A percentile compares a stretch with the other conserved stretches of the same genome.
These are phyloP conservation scores for Acromyrmex echinatior DNA, from an alignment of 1,140 invertebrate species.

Conservation along the genomic window DNA sequence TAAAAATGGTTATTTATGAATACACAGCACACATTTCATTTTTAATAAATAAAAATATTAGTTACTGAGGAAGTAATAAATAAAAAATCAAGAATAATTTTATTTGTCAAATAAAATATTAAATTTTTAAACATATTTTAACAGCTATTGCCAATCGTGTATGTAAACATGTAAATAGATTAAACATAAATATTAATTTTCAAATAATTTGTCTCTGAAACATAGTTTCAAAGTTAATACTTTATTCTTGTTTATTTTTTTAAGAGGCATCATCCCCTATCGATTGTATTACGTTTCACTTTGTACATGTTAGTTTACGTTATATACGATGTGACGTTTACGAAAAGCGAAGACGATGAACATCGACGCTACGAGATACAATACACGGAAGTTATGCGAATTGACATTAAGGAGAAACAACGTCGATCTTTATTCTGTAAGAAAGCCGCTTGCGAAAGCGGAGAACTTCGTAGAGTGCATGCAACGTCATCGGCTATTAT, in stretches of 20 bases:
- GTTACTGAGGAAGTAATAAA: background rate
- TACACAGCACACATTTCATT: background rate
- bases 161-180: background rate
- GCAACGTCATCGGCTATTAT: conserved; percentile 39
- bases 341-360: conserved; percentile 41
- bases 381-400: conserved; percentile 53
- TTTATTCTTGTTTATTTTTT: background rate
- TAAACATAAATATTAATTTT: background rate
- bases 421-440: conserved; percentile 46
- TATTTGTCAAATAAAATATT: background rate
- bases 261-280: background rate
- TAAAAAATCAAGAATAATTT: background rate
- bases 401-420: conserved; percentile 69
- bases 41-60: background rate
- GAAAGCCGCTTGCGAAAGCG: conserved; percentile 30
- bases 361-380: conserved; percentile 39
- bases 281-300: conserved; percentile 1
- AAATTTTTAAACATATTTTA: background rate
- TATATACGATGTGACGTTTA: conserved; percentile 35
- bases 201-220: background rate
- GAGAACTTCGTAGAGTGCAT: conserved; percentile 27
- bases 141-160: background rate
- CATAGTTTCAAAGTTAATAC: background rate
- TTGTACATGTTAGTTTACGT: background rate
- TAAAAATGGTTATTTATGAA: background rate